Evolutionary conservation across 53 echinoderm and acorn worm genomes (phyloP).

Genomic region (Holothuria leucospilota): DNA sequence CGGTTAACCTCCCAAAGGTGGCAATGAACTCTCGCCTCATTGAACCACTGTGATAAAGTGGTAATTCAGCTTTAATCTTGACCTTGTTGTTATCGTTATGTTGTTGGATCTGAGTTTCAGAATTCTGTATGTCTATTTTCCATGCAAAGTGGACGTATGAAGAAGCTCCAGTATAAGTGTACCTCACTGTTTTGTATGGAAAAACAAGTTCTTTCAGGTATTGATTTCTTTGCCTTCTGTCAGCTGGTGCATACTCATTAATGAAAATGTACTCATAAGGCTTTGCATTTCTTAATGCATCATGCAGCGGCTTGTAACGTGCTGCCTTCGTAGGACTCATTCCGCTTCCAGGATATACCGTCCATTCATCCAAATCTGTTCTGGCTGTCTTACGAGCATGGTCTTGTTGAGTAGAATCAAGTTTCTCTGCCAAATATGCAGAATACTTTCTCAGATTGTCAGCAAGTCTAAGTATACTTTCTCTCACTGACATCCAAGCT

Average conservation of each 20-base stretch:
- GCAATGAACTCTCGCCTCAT: constrained; percentile 58
- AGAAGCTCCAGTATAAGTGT: constrained; percentile 48
- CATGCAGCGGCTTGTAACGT: constrained; percentile 45
- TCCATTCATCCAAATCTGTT: constrained; percentile 62
- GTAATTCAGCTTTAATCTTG: constrained; percentile 36
- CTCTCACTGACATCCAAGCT: no score
- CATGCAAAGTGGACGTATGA: constrained; percentile 47
- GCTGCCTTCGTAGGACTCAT: constrained; percentile 57
- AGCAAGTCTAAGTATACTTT: constrained; percentile 37
- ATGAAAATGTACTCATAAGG: constrained; percentile 57
- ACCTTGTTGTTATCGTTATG: constrained; percentile 58
- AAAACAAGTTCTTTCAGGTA: constrained; percentile 45
- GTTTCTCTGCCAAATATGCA: constrained; percentile 32
- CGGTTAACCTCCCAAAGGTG: constrained; percentile 54
- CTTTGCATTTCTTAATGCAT: constrained; percentile 34
- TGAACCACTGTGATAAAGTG: constrained; percentile 47
- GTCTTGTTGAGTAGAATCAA: background rate
- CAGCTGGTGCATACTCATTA: constrained; percentile 56
- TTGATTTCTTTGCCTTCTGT: constrained; percentile 36
- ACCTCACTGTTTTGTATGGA: constrained; percentile 54
- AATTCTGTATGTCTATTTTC: constrained; percentile 35
- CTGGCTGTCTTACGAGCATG: constrained; percentile 47
- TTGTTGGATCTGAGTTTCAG: constrained; percentile 51
- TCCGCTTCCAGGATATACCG: constrained; percentile 26
- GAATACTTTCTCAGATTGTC: constrained; percentile 60